Conservation (phyloP, 2,888 invertebrate genomes). For the Theristus sp. region DNA sequence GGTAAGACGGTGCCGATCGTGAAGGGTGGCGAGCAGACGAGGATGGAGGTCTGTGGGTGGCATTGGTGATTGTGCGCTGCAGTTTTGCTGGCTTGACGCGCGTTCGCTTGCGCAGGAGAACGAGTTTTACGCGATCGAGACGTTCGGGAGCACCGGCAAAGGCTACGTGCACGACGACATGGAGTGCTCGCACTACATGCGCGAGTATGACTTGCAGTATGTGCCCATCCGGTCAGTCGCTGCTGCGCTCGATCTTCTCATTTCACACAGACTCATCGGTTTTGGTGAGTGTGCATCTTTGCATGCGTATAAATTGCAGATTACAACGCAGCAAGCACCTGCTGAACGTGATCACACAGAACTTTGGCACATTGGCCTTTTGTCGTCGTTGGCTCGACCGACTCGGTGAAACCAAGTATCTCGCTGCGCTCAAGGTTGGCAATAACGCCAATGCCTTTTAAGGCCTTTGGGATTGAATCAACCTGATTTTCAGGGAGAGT, state of each 20-base stretch:
- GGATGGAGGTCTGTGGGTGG: constrained; percentile 64
- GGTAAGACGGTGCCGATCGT: constrained; percentile 99
- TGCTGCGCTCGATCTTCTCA: not conserved
- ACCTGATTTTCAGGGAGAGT: not conserved
- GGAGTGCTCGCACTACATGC: constrained; percentile 99
- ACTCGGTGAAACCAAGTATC: constrained; percentile 83
- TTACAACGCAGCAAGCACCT: constrained; percentile 78
- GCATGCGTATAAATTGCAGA: too few relatives aligned
- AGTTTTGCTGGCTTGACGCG: not conserved
- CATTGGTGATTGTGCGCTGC: not conserved
- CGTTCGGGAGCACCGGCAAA: constrained; percentile 91
- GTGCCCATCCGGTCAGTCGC: constrained; percentile 57
- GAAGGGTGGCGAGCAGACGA: constrained; percentile 86
- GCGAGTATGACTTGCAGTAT: constrained; percentile 75
- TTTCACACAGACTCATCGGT: not conserved
- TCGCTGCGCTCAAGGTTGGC: constrained; percentile 83
- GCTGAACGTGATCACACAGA: constrained; percentile 75
- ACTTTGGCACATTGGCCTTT: constrained; percentile 92
- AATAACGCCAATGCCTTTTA: not conserved
- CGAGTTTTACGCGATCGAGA: constrained; percentile 97
- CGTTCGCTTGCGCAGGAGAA: constrained; percentile 47
- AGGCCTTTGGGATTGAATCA: not conserved
- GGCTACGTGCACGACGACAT: constrained; percentile 82
- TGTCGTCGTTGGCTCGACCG: constrained; percentile 97
- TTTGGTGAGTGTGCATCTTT: not conserved